Base-by-base conservation (phyloP, 2,888 invertebrate species). In the Thera obeliscata region DNA sequence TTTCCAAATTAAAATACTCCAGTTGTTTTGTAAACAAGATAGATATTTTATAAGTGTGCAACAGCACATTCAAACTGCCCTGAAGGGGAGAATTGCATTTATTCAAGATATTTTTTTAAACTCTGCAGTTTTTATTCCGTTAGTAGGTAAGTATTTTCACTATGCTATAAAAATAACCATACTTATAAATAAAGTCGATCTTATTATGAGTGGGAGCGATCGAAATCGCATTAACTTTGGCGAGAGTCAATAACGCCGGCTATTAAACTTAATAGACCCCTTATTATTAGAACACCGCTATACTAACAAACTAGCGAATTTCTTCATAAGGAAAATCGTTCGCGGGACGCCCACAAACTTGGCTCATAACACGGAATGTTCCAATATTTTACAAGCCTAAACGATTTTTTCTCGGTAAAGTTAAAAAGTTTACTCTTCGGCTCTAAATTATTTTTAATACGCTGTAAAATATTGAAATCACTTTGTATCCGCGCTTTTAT, bases 221-320 rank as follows among this genome's bases (percentile, higher is more conserved):
- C 83, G 75, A 81, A 83, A 87, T 86, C 82, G 84, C 85, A 87
- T 89, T 88, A 90, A 85, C 86, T 87, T 83, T 79, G 80, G 74
- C 81, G 83, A 85, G 78, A 84, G 85, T 87, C 88, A 88, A 87
- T 88, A 87, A 83, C 82, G 82, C 72, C 76, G 82, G 86, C 81
- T 86, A 81, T 91, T 88, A 89, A 89, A 89, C 81, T 91, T 92
- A 88, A 91, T 87, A 73, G 82, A 81, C 78, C 79, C 80, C 83
- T 86, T 90, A 90, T 91, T 87, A 90, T 89, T 88, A 88, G 85
- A 87, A 84, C 87, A 78, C 84, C 85, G 82, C 87, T 87, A 85
- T 84, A 84, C 85, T 87, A 87, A 88, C 86, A 86, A 86, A 87
- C 85, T 84, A 86, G 87, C 86, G 85, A 87, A 87, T 88, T 86